Percentiles rank a stretch among this genome's conserved stretches.
These are phyloP conservation scores for Trissonchulus latispiculum DNA, from an alignment of 2,888 invertebrate species.

Conservation along the genomic window DNA sequence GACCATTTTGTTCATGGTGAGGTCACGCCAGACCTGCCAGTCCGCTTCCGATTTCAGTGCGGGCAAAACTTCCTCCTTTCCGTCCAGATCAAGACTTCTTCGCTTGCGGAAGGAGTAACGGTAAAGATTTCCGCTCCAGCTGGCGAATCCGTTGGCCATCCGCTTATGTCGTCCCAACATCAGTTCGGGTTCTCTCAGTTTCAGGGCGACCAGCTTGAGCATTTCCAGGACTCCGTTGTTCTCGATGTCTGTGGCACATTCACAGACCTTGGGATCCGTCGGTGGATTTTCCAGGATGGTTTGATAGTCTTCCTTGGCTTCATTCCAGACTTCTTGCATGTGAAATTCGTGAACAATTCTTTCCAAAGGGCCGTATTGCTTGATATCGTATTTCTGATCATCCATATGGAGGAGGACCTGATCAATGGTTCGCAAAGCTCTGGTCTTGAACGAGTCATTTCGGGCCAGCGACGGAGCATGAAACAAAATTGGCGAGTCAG, in stretches of 20 bases:
- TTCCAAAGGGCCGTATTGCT: background rate
- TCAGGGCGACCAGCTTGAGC: background rate
- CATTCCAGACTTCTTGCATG: background rate
- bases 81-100: no score
- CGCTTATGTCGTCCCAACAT: no score
- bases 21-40: no score
- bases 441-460: background rate
- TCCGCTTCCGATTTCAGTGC: no score
- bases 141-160: no score
- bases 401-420: background rate
- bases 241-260: background rate
- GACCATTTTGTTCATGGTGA: no score
- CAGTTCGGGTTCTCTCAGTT: background rate
- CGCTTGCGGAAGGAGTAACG: no score
- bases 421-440: background rate
- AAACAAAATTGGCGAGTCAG: background rate
- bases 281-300: background rate
- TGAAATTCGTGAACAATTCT: background rate
- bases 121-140: no score
- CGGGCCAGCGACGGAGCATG: background rate
- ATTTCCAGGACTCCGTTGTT: background rate
- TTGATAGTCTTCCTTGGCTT: background rate
- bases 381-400: background rate
- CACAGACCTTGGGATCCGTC: background rate
- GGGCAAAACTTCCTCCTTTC: no score